phyloP scores from a whole-genome alignment of 53 echinoderm and acorn worm species.

The Zoroaster sp. region DNA sequence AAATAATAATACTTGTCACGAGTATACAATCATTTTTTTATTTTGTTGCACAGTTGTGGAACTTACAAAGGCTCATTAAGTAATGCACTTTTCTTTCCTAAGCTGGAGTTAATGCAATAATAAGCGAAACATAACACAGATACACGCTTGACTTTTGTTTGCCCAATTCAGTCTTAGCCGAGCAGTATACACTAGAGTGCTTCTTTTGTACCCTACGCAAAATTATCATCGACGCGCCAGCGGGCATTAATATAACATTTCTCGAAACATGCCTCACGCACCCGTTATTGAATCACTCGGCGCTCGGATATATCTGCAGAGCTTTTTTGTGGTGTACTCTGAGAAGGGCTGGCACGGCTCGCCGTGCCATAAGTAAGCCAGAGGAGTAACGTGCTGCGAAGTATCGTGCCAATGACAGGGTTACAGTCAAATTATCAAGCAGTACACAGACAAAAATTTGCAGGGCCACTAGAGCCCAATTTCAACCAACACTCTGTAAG shows the following conservation, averaged over 20 bases:
- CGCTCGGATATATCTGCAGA: constrained; percentile 6
- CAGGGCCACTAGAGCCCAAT: background rate
- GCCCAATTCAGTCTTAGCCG: background rate
- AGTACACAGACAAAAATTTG: background rate
- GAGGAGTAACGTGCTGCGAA: background rate
- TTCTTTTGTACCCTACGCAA: constrained; percentile 38
- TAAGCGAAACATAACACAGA: background rate
- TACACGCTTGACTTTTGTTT: constrained; percentile 17
- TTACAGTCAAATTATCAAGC: background rate
- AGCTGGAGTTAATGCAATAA: background rate
- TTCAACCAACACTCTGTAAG: background rate
- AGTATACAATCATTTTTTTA: background rate
- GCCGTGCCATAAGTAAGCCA: background rate
- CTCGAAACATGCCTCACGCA: constrained; percentile 53
- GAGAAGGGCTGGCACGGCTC: background rate
- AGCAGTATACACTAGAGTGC: background rate
- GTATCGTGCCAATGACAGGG: background rate
- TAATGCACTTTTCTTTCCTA: background rate
- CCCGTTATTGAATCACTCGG: constrained; percentile 42
- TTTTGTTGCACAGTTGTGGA: background rate
- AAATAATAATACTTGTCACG: background rate
- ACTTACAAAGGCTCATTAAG: background rate
- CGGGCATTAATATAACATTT: constrained; percentile 51
- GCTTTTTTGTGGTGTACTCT: background rate
- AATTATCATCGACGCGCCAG: constrained; percentile 25